These are phyloP conservation scores for Toxotes jaculatrix DNA, from an alignment of 2,113 vertebrate genomes.

Conservation along the genomic window DNA sequence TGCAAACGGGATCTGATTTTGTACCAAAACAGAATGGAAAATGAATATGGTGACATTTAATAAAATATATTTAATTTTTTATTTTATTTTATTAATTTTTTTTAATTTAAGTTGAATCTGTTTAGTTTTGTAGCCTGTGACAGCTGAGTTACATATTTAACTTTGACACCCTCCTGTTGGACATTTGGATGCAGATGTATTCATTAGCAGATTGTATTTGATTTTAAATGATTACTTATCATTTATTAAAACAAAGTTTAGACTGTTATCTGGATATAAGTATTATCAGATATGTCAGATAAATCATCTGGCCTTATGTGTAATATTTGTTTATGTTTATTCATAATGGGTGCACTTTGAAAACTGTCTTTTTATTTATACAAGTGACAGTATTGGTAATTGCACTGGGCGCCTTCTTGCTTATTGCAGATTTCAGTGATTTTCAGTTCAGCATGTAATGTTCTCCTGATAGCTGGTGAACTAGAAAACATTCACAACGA, in stretches of 20 bases:
- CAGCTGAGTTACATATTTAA: not conserved
- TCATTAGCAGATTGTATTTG: not conserved
- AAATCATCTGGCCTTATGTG: not conserved
- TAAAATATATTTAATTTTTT: no score
- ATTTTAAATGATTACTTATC: no score
- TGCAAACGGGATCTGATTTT: not conserved
- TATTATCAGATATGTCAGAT: no score
- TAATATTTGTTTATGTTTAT: not conserved
- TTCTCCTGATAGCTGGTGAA: not conserved
- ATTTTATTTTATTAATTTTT: no score
- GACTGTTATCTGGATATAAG: not conserved
- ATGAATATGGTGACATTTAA: no score
- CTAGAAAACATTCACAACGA: conserved; percentile 13
- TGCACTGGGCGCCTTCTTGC: not conserved
- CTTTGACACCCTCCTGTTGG: not conserved
- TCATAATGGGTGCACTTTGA: not conserved
- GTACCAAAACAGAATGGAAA: not conserved
- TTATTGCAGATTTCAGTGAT: not conserved
- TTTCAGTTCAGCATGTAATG: not conserved
- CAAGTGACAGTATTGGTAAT: not conserved
- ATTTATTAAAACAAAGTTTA: not conserved
- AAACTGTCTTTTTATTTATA: not conserved
- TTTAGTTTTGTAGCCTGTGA: not conserved
- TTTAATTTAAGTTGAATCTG: not conserved
- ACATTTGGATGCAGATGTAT: not conserved